Percentiles rank a stretch among this genome's conserved stretches.
Evolutionary conservation across 2,113 vertebrate genomes (phyloP).

Genomic region (Cichladusa arquata): DNA sequence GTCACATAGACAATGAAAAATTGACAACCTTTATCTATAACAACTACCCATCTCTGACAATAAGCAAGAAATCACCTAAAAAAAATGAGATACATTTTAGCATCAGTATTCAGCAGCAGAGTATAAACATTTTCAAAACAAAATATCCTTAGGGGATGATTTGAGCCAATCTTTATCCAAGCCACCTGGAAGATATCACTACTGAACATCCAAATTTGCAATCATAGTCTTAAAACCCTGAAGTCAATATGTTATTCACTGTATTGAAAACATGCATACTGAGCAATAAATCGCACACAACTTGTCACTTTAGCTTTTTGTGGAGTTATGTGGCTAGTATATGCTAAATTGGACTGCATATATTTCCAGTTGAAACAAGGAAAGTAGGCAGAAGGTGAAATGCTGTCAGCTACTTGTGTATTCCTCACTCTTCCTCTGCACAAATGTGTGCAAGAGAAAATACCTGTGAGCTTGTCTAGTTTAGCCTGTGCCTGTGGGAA

Average conservation of each 20-base stretch:
- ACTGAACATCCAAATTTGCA: not conserved
- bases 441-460: not conserved
- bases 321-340: not conserved
- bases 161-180: not conserved
- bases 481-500: not conserved
- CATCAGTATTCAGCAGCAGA: not conserved
- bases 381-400: not conserved
- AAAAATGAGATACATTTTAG: not conserved
- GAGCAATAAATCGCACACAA: not conserved
- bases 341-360: not conserved
- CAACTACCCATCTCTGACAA: not conserved
- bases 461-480: not conserved
- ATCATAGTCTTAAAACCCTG: not conserved
- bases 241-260: not conserved
- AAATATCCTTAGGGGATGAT: not conserved
- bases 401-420: accelerated
- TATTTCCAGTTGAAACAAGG: not conserved
- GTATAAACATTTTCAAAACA: not conserved
- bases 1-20: not conserved
- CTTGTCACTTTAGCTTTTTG: not conserved
- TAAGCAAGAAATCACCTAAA: not conserved
- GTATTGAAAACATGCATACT: not conserved
- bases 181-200: not conserved
- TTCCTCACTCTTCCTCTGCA: not conserved
- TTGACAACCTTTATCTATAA: not conserved